Evolutionary conservation across 2,797 vertebrate genomes (phyloP).

Genomic region (Ceryle rudis): DNA sequence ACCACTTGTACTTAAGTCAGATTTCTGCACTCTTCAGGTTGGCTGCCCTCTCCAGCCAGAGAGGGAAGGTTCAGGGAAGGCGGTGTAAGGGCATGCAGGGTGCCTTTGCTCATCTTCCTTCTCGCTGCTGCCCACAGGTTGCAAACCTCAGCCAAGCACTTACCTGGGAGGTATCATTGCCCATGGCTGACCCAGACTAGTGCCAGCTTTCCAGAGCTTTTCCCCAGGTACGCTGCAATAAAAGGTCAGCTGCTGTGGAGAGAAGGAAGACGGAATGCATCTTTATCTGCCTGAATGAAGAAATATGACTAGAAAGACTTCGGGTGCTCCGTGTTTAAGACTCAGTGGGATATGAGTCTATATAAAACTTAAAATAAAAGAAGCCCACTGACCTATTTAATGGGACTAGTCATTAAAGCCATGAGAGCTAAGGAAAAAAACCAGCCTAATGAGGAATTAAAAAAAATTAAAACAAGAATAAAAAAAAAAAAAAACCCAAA

Average conservation of each 20-base stretch:
- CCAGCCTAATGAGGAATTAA: conserved; percentile 54
- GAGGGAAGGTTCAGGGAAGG: neutral
- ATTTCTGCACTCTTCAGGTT: neutral
- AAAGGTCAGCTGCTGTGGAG: neutral
- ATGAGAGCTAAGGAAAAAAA: neutral
- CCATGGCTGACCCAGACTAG: rapidly evolving
- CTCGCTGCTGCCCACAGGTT: rapidly evolving
- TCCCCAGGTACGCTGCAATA: neutral
- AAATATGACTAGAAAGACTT: neutral
- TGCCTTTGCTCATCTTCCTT: neutral
- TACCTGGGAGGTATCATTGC: neutral
- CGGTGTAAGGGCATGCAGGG: rapidly evolving
- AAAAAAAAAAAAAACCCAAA: neutral
- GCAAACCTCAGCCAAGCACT: neutral
- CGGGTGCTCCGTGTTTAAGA: neutral
- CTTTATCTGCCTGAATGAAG: neutral
- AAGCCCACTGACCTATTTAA: conserved; percentile 68
- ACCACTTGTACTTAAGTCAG: no score
- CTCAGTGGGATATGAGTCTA: neutral
- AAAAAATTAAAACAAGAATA: neutral
- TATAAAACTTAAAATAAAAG: conserved; percentile 63
- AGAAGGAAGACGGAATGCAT: neutral
- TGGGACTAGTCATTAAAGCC: conserved; percentile 63
- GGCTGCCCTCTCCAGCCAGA: neutral
- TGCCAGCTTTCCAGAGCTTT: neutral